These are phyloP conservation scores for Picus viridis DNA, from an alignment of 2,797 vertebrate species.

Conservation along the genomic window DNA sequence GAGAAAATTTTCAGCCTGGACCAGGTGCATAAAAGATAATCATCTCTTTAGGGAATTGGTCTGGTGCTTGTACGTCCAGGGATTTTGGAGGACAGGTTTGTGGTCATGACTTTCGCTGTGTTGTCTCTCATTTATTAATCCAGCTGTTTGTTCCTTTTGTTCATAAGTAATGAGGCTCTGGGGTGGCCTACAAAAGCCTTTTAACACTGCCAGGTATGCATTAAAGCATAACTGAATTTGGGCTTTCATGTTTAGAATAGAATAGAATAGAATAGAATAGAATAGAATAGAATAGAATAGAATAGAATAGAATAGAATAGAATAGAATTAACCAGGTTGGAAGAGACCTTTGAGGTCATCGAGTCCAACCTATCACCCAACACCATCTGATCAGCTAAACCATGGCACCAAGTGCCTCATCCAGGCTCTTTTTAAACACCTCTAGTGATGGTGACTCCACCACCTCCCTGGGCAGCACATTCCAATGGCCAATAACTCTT, in stretches of 20 bases:
- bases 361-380: too few species aligned
- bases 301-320: too few species aligned
- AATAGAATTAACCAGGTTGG: too few species aligned
- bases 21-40: background rate
- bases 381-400: too few species aligned
- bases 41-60: accelerated
- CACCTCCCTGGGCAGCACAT: too few species aligned
- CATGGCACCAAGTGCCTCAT: too few species aligned
- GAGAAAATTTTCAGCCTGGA: background rate
- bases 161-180: background rate
- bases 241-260: background rate
- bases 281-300: too few species aligned
- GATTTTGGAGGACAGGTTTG: background rate
- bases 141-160: background rate
- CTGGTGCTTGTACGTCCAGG: background rate
- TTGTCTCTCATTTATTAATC: background rate
- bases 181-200: background rate
- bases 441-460: too few species aligned
- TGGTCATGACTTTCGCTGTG: background rate
- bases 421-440: too few species aligned
- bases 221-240: background rate
- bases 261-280: too few species aligned
- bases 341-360: too few species aligned
- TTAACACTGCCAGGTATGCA: background rate
- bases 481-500: too few species aligned